Base-by-base conservation (phyloP, 2,888 invertebrate species). In the Villa cingulata region DNA sequence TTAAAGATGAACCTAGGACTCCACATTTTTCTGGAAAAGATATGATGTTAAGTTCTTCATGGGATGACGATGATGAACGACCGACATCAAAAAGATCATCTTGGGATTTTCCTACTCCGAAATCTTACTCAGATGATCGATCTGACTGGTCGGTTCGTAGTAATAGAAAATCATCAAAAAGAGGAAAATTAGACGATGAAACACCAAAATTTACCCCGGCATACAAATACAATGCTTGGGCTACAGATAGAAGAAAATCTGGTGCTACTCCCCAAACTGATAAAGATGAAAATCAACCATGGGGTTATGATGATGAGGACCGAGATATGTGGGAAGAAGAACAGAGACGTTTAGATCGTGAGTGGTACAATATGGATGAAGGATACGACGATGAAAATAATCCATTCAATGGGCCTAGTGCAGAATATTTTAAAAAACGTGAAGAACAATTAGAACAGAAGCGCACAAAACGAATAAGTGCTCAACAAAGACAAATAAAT, bases 311-410 rank as follows among this genome's bases (percentile, higher is more conserved):
- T 16, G 81, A 83, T 41, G 77, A 82, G 23, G 89, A 92, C 34
- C 77, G 81, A 37, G 79, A 83, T 16, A 73, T 85, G 42, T 95
- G 92, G 92, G 86, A 90, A 62, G 86, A 87, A 58, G 92, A 94
- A 51, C 89, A 94, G 64, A 81, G 82, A 56, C 77, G 89, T 55
- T 70, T 94, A 3, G 97, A 98, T 64, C 74, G 98, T 47, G 95
- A 95, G 59, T 98, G 98, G 97, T 97, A 97, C 64, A 85, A 83
- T 53, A 82, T 95, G 72, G 96, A 92, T 57, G 94, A 96, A 71
- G 85, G 87, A n/a, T 85, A 85, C 62, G 84, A 86, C 50, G 91
- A 92, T 55, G 90, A 92, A 59, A 82, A 88, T 51, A 92, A 94
- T 66, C 95, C 96, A 0, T 98, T 97, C 66, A 78, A 85, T 0